Percentiles rank a stretch among this genome's conserved stretches.
Conservation (phyloP, 2,888 invertebrate genomes). For the Ptilodon capucinus region DNA sequence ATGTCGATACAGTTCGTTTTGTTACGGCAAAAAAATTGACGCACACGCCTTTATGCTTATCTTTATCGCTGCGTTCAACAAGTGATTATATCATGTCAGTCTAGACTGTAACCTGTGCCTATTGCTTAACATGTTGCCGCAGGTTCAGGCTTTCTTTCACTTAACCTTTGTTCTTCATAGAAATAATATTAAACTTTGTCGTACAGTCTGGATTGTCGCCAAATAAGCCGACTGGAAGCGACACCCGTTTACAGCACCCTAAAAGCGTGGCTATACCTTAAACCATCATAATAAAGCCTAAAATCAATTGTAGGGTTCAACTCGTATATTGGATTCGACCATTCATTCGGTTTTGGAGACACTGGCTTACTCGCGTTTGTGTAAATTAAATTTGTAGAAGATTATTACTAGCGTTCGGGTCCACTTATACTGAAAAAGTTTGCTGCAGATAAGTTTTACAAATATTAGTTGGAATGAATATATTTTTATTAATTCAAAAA, state of each 20-base stretch:
- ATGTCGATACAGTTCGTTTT: too few relatives aligned
- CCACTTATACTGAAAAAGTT: too few relatives aligned
- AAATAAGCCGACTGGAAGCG: slow-evolving; percentile 79
- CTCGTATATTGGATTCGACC: slow-evolving; percentile 42
- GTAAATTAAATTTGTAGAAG: slow-evolving; percentile 58
- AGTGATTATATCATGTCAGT: too few relatives aligned
- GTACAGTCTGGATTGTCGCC: slow-evolving; percentile 70
- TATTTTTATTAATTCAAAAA: too few relatives aligned
- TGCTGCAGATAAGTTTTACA: too few relatives aligned
- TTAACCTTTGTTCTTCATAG: slow-evolving; percentile 77
- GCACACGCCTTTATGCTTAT: too few relatives aligned
- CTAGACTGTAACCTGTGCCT: too few relatives aligned
- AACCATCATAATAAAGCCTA: slow-evolving; percentile 37
- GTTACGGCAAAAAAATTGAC: too few relatives aligned
- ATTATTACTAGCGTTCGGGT: slow-evolving; percentile 47
- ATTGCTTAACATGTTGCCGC: too few relatives aligned
- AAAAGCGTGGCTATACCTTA: slow-evolving; percentile 37
- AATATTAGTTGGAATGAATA: too few relatives aligned
- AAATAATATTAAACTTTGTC: slow-evolving; percentile 77
- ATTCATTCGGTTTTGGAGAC: slow-evolving; percentile 65
- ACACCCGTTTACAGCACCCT: slow-evolving; percentile 64
- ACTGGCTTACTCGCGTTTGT: slow-evolving; percentile 65
- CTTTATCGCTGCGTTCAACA: too few relatives aligned
- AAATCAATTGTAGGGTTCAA: slow-evolving; percentile 31
- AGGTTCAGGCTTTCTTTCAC: too few relatives aligned